Percentiles rank a stretch among this genome's conserved stretches.
Evolutionary conservation across 2,888 invertebrate species (phyloP).

Genomic region (Hyppa rectilinea): DNA sequence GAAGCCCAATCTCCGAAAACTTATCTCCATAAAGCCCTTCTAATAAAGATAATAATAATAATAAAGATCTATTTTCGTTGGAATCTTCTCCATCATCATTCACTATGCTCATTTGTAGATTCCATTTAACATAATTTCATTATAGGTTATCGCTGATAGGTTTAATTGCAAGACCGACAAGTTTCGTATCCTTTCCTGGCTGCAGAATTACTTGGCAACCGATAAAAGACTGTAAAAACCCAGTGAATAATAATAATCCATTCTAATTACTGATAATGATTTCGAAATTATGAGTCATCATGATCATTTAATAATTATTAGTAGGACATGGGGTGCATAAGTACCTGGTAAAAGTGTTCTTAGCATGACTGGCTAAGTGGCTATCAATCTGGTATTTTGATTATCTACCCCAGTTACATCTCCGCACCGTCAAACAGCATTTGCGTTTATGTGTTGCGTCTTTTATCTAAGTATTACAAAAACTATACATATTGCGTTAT

Average conservation of each 20-base stretch:
- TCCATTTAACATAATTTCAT: background rate
- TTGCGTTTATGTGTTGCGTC: background rate
- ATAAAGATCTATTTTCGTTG: too few relatives aligned
- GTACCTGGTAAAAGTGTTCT: slow-evolving; percentile 15
- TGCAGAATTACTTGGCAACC: slow-evolving; percentile 55
- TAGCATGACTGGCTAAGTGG: background rate
- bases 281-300: slow-evolving; percentile 16
- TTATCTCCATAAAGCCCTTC: background rate
- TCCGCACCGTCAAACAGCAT: background rate
- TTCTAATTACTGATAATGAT: slow-evolving; percentile 42
- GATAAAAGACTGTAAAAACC: slow-evolving; percentile 50
- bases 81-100: background rate
- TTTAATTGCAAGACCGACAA: slow-evolving; percentile 29
- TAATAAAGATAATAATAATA: too few relatives aligned
- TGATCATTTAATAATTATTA: background rate
- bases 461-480: background rate
- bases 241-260: slow-evolving; percentile 34
- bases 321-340: background rate
- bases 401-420: background rate
- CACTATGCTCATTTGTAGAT: slow-evolving; percentile 2
- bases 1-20: background rate
- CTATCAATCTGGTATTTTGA: slow-evolving; percentile 14
- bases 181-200: slow-evolving; percentile 24
- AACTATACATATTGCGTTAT: background rate
- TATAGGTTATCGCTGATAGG: slow-evolving; percentile 22